Evolutionary conservation across 2,113 vertebrate species (phyloP).

Genomic region (Pimephales promelas): DNA sequence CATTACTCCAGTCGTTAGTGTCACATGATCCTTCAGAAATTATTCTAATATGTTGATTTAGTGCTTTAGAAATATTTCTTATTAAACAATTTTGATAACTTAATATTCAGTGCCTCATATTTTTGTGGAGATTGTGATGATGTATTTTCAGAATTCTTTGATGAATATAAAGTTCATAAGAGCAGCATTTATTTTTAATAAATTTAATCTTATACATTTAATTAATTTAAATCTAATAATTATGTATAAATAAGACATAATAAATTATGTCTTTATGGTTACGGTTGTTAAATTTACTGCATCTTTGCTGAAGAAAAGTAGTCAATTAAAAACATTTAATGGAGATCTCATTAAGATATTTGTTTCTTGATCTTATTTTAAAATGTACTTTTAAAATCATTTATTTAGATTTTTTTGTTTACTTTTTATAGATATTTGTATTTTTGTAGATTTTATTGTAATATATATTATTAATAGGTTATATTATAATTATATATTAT

Average conservation of each 20-base stretch:
- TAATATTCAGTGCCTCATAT: neutral
- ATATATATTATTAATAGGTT: too few species aligned
- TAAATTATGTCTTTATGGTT: neutral
- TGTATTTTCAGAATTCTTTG: neutral
- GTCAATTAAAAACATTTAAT: too few species aligned
- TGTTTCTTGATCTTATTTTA: neutral
- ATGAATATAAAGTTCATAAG: neutral
- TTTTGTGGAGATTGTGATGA: neutral
- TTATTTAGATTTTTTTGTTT: neutral
- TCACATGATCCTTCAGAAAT: constrained; percentile 8
- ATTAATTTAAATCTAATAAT: neutral
- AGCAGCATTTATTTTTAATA: neutral
- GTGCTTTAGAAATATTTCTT: neutral
- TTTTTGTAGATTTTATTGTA: neutral
- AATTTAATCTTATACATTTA: too few species aligned
- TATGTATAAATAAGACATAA: too few species aligned
- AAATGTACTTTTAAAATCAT: neutral
- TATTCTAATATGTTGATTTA: neutral
- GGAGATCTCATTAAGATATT: neutral
- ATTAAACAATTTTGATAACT: neutral
- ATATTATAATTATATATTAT: neutral
- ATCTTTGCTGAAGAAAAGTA: neutral
- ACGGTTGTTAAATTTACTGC: neutral
- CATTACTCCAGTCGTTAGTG: neutral
- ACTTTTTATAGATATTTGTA: neutral